Base-by-base conservation (phyloP, 2,888 invertebrate species). In the Anarsia innoxiella region DNA sequence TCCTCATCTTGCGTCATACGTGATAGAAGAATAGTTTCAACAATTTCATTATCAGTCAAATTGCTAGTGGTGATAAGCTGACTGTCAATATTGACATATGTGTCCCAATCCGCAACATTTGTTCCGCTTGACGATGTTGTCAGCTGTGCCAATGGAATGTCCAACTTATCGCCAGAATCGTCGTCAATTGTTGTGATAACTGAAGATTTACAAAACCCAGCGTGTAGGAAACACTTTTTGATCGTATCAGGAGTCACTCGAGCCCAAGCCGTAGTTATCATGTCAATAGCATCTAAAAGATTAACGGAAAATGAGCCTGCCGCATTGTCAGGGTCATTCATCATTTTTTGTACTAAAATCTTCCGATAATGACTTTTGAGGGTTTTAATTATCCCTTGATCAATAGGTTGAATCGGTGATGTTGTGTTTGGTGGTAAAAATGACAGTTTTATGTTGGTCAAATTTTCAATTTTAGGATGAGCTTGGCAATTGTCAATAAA, bases 401-500 rank as follows among this genome's bases (percentile, higher is more conserved):
- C 36, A 30, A 35, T 35, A 3, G 41, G 41, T 28, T 41, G 38
- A 29, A 41, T 19, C 16, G 38, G 38, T 31, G 41, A 38, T 34
- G 40, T 36, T 2, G 32, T 28, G 26, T 40, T 40, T 31, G 40
- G 44, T 23, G 47, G 50, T 39, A 59, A 44, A 39, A 47, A 49
- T 26, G 45, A 42, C 11, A 65, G 45, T 37, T 50, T 55, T 23
- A 60, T 48, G 39, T 45, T 44, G 31, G 46, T 49, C 29, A 61
- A 42, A 36, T 51, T 31, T 12, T 44, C 31, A 37, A 51, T 39
- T 30, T 31, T 31, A 25, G 39, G 45, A 33, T 60, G 59, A 29
- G 56, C 56, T 37, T 37, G 36, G 31, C 33, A 37, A 39, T 58
- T 59, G 45, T 64, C 61, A 11, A 63, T 44, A 39, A 61, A 41